Base-by-base conservation (phyloP, 2,797 vertebrate genomes). In the Coranthus polyacanthus region DNA sequence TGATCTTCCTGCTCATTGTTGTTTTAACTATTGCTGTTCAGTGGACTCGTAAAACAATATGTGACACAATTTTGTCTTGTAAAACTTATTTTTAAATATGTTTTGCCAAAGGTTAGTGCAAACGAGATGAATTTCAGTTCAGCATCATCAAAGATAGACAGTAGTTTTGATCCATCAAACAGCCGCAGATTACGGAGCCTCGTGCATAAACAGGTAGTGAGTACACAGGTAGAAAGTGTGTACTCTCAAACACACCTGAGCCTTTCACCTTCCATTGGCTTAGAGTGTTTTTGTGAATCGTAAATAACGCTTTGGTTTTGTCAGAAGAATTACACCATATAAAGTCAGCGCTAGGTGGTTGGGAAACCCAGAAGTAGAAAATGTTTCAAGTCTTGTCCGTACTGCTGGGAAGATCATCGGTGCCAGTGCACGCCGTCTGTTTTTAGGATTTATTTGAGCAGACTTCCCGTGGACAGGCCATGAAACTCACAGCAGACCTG, bases 241-340 rank as follows among this genome's bases (percentile, higher is more conserved):
- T 26, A 41, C 45, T 74, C 45, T 78, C 37, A 43, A 61, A 67
- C 22, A 44, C 61, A 62, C 59, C 61, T 46, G 51, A 49, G 51
- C 66, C 18, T 51, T 55, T 56, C 49, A 51, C 63, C 55, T 49
- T 50, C 11, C n/a, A 18, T 66, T 18, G 68, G 56, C 47, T 71
- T 26, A 2, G 15, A 56, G 39, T 58, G 17, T 72, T 72, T 57
- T 16, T 13, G 26, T 41, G 53, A 72, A 49, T 12, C 56, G 66
- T 49, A 72, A 65, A 68, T 66, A 64, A 60, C 44, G 41, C 47
- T 54, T 54, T 21, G 36, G 39, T 37, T 68, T 24, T 79, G 57
- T 76, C 72, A 73, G 15, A 75, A 51, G 60, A 60, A 65, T 77
- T 26, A 26, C 12, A 56, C 45, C 36, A 12, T n/a, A 13, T 50